Base-by-base conservation (phyloP, 1,140 invertebrate species). In the Euura lappo region DNA sequence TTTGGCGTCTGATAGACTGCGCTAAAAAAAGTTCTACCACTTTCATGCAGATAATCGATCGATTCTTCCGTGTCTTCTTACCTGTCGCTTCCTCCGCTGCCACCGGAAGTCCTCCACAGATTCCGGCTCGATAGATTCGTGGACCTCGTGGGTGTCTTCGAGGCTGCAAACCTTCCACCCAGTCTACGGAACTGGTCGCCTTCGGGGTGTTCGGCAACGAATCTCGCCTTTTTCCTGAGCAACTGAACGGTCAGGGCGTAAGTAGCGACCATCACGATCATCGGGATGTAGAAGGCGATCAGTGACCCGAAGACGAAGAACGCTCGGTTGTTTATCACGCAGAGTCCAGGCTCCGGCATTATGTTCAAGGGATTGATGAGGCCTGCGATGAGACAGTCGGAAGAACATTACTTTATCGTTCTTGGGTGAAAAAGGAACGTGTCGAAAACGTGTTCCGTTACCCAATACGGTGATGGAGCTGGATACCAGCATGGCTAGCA, bases 211-310 rank as follows among this genome's bases (percentile, higher is more conserved):
- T 91, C 90, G 47, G 91, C 91, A 1, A 91, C 91, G 76, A 94
- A 90, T 74, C 91, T 87, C 0, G 93, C 93, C 78, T 94, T 93
- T 70, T 92, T 90, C 71, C 94, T 89, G 45, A 97, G 88, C 70
- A 97, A 86, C 73, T 94, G 93, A 6, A 98, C 95, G 1, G 97
- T 99, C 43, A 97, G 89, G 0, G 94, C 92, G 80, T 98, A 98
- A 1, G 96, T 96, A 44, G 95, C 91, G 45, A 97, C 91, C 95
- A 97, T 97, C 69, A 96, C 95, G 60, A 96, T 86, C 92, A 98
- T 96, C 1, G 97, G 97, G 65, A 98, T 93, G 87, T 98, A 98
- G 87, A 99, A 99, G 46, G 91, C 96, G 67, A 97, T 91, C 77
- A 98, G 86, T 0, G 96, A 97, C 0, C 95, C 95, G 79, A 96